Evolutionary conservation across 2,113 vertebrate genomes (phyloP).

Genomic region (Scomber colias): DNA sequence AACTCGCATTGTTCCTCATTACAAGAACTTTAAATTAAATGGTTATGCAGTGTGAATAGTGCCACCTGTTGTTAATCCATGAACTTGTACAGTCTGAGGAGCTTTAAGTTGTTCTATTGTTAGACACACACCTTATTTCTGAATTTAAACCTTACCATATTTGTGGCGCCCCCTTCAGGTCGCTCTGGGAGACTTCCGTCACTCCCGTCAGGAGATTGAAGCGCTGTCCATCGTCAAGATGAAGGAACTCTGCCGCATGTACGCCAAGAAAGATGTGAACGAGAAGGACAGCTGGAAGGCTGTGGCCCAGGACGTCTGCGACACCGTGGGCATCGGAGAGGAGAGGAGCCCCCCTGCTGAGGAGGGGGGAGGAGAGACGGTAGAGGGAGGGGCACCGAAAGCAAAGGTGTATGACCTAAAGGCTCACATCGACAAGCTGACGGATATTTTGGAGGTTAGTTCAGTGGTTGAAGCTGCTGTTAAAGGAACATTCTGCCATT

Average conservation of each 20-base stretch:
- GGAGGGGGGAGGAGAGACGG: constrained; percentile 44
- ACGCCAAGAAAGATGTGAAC: constrained; percentile 85
- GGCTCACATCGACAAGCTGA: constrained; percentile 92
- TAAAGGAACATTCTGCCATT: too few relatives aligned
- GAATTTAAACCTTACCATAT: too few relatives aligned
- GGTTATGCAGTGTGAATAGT: too few relatives aligned
- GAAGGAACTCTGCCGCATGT: constrained; percentile 91
- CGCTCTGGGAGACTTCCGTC: constrained; percentile 90
- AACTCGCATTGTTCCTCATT: too few relatives aligned
- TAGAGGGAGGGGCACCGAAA: constrained; percentile 66
- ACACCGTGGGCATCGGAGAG: constrained; percentile 90
- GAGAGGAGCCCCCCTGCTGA: constrained; percentile 73
- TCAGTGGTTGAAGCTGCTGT: too few relatives aligned
- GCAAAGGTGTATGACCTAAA: constrained; percentile 87
- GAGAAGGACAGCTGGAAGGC: constrained; percentile 88
- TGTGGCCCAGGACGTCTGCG: constrained; percentile 91
- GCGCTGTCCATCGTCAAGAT: constrained; percentile 92
- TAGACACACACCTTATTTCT: too few relatives aligned
- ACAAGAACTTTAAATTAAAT: too few relatives aligned
- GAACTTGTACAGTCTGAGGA: too few relatives aligned
- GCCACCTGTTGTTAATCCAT: too few relatives aligned
- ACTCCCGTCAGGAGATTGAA: constrained; percentile 90
- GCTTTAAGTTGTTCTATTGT: too few relatives aligned
- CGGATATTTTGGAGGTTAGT: constrained; percentile 87
- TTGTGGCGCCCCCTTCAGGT: constrained; percentile 71